Conservation (phyloP, 2,888 invertebrate species). For the Phasia obesa region DNA sequence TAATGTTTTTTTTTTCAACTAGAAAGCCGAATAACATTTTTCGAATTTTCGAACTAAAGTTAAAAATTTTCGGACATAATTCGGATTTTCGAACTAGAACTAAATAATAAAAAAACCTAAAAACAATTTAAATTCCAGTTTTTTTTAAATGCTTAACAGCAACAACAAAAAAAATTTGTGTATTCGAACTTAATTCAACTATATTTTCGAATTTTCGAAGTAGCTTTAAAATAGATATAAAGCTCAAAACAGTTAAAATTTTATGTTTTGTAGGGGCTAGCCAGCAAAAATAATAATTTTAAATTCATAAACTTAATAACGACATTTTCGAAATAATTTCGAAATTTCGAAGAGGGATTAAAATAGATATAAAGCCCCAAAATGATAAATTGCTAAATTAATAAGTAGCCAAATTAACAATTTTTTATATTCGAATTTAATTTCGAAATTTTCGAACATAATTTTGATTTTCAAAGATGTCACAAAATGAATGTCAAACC, state of each 20-base stretch:
- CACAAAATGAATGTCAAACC: too few species aligned
- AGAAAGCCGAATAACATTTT: too few species aligned
- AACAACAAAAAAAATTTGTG: too few species aligned
- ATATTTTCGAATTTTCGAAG: neutral
- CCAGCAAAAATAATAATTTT: neutral
- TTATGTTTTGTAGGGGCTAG: neutral
- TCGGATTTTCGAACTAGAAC: too few species aligned
- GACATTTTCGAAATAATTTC: constrained; percentile 3
- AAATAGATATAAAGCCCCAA: neutral
- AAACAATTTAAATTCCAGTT: too few species aligned
- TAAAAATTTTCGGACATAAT: too few species aligned
- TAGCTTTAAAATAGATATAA: neutral
- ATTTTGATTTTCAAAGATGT: neutral
- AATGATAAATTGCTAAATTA: neutral
- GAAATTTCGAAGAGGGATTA: neutral
- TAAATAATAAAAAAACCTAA: too few species aligned
- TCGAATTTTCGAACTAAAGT: too few species aligned
- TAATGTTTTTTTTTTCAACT: too few species aligned
- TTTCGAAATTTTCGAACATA: neutral
- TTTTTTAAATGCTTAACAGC: too few species aligned
- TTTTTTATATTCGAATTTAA: neutral
- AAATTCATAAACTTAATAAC: neutral
- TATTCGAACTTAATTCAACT: neutral
- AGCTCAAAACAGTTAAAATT: neutral
- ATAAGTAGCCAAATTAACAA: neutral